phyloP scores from a whole-genome alignment of 2,113 vertebrate species.

The Donacobius atricapilla region DNA sequence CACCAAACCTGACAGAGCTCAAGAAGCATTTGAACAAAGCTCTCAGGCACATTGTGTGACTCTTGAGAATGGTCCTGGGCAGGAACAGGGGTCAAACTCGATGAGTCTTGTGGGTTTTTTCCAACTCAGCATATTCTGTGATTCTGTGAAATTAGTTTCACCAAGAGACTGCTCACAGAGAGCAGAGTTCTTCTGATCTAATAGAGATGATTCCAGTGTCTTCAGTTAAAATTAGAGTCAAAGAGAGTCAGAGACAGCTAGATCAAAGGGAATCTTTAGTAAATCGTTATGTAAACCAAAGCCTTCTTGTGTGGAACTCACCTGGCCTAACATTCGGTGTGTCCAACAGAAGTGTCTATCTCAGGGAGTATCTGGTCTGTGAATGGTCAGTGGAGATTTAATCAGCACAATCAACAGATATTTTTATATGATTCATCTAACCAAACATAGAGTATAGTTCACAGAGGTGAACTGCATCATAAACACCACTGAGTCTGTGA shows the following conservation, averaged over 20 bases:
- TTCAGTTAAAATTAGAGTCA: neutral
- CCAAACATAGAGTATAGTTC: accelerated
- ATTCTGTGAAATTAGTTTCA: neutral
- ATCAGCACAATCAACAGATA: neutral
- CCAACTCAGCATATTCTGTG: neutral
- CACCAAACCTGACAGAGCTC: neutral
- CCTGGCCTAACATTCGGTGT: accelerated
- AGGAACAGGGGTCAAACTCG: neutral
- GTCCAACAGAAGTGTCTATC: neutral
- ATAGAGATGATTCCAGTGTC: neutral
- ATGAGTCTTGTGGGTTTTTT: neutral
- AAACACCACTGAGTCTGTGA: neutral
- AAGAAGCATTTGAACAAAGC: neutral
- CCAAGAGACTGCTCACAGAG: neutral
- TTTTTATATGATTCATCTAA: neutral
- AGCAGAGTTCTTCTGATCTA: neutral
- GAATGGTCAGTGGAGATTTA: neutral
- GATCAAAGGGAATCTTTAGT: neutral
- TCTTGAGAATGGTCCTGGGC: neutral
- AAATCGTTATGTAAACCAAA: neutral
- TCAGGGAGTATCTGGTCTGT: neutral
- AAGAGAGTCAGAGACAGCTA: neutral
- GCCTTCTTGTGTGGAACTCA: accelerated
- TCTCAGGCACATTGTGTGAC: neutral
- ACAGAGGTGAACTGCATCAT: neutral